Conservation (phyloP, 1,140 invertebrate species). For the Harpegnathos saltator region DNA sequence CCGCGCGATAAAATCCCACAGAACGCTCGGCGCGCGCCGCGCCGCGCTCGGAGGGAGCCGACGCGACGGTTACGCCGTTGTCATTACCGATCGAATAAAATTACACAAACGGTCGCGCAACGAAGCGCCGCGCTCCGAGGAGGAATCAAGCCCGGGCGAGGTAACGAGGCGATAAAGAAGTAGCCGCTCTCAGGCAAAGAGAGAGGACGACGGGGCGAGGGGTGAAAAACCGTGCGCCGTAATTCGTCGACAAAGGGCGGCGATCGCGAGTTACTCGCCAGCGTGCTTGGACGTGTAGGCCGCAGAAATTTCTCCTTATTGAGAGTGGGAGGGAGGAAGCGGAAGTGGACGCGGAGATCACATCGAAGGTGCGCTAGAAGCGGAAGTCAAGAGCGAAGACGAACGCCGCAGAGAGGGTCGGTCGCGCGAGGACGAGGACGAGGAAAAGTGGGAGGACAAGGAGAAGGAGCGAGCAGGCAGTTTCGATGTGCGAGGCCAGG, state of each 20-base stretch:
- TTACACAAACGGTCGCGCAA: background rate
- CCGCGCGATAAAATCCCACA: background rate
- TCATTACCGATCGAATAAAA: too few species aligned
- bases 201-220: background rate
- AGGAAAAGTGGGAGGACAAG: background rate
- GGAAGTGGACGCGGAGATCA: constrained; percentile 15
- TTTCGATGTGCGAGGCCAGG: background rate
- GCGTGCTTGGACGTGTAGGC: background rate
- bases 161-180: background rate
- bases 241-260: constrained; percentile 5
- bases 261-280: constrained; percentile 7
- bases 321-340: constrained; percentile 5
- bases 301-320: constrained; percentile 33
- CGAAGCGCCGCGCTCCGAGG: background rate
- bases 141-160: background rate
- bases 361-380: constrained; percentile 12
- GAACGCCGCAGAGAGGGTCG: background rate
- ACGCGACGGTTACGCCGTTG: too few species aligned
- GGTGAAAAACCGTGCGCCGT: background rate
- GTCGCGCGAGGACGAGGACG: background rate
- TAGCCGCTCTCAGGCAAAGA: too few species aligned
- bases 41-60: too few species aligned
- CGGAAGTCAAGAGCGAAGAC: constrained; percentile 28
- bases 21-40: background rate
- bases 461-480: background rate